A percentile compares a stretch with the other conserved stretches of the same genome.
Evolutionary conservation across 2,797 vertebrate species (phyloP).

Genomic region (Eulemur coronatus): DNA sequence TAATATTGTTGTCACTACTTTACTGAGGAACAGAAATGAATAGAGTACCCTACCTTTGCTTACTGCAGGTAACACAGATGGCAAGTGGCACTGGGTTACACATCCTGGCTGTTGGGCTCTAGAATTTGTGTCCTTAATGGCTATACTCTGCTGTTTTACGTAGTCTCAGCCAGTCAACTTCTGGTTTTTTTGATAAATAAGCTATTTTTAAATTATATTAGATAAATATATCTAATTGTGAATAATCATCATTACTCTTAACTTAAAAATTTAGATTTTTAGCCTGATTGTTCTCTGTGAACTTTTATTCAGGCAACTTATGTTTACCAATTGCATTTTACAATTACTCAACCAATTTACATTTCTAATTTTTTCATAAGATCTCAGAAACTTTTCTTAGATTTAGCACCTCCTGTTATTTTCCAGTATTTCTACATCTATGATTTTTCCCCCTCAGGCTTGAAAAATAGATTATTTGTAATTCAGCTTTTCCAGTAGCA

Average conservation of each 20-base stretch:
- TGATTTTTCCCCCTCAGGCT: neutral
- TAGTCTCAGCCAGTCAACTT: neutral
- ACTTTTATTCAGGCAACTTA: constrained; percentile 40
- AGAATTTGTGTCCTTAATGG: neutral
- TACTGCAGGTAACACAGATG: neutral
- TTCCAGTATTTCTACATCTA: constrained; percentile 31
- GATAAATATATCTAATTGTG: neutral
- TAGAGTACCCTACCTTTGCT: neutral
- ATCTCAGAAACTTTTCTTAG: constrained; percentile 51
- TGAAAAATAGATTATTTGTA: constrained; percentile 41
- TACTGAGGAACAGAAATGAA: neutral
- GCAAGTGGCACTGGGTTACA: neutral
- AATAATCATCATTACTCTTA: neutral
- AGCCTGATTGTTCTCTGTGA: constrained; percentile 29
- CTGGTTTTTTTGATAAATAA: neutral
- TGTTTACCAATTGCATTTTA: constrained; percentile 59
- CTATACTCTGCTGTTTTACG: neutral
- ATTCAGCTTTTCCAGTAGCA: constrained; percentile 38
- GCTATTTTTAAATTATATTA: neutral
- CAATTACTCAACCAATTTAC: constrained; percentile 57
- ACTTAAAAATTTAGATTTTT: neutral
- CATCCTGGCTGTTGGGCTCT: fast-evolving
- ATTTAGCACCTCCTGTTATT: constrained; percentile 15
- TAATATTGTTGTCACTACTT: neutral
- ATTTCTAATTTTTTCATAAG: constrained; percentile 59